Evolutionary conservation across 2,888 invertebrate species (phyloP), one percentile per base, ranked within the genome.

Genomic region (Diaphora mendica): DNA sequence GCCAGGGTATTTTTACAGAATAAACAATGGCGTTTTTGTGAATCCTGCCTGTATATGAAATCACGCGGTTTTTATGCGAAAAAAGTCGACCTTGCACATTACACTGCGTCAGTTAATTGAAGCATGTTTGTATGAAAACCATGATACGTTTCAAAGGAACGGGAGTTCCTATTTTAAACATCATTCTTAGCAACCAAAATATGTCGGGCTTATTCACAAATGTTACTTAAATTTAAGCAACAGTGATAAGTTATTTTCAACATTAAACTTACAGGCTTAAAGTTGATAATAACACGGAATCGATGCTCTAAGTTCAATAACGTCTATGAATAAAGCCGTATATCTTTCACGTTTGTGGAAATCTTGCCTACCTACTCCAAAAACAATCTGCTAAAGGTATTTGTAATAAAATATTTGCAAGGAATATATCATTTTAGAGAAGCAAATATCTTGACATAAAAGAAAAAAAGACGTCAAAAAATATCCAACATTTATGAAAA

Each of bases 1-100:
- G 68, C 62, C 68, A 59, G 62, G 62, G 65, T 69, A 76, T 75
- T 78, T 81, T 23, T 64, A 62, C 44, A 15, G 64, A 62, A 51
- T 55, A 67, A 67, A 73, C 44, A 62, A 66, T 65, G 33, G 23
- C n/a, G n/a, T 35, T 70, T 42, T 64, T 73, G 70, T 66, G 67
- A 74, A 72, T 73, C 64, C 67, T 59, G 55, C 30, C 42, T 70
- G 59, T 70, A 30, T 73, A 35, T 62, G 15, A 15, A 59, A 5
- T 33, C 33, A 42, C 59, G n/a, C 48, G 11, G 55, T 33, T 11
- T 30, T 59, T 59, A 67, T 59, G 59, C 39, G n/a, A 55, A 26
- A 26, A 66, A 71, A 59, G 17, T 48, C 44, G 66, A 35, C 48
- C 48, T 64, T 64, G 55, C 55, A 62, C 3, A 26, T 26, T 3